Evolutionary conservation across 2,888 invertebrate species (phyloP).

Genomic region (Heliconius aoede): DNA sequence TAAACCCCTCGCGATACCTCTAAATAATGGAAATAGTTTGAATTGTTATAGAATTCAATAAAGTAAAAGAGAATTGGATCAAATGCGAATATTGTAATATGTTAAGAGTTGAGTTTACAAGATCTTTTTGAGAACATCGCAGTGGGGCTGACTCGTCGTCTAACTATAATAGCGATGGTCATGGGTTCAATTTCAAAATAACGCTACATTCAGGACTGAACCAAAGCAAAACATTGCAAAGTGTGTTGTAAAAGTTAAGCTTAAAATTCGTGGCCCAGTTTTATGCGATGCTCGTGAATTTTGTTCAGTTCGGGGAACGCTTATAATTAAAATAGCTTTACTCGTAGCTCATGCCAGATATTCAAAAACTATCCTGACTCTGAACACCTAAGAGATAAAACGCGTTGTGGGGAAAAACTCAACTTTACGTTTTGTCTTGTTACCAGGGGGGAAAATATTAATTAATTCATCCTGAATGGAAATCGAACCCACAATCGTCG

Average conservation of each 20-base stretch:
- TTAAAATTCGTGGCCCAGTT: no score
- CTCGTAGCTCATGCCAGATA: background rate
- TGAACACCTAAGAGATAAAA: no score
- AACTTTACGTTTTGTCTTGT: background rate
- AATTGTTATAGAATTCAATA: constrained; percentile 47
- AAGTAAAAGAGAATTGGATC: constrained; percentile 39
- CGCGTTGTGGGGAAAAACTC: background rate
- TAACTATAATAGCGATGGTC: background rate
- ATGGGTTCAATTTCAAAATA: background rate
- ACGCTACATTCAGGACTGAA: constrained; percentile 18
- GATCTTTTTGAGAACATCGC: background rate
- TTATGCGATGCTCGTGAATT: background rate
- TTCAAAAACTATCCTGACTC: no score
- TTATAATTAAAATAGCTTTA: background rate
- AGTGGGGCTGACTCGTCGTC: background rate
- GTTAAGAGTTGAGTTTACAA: background rate
- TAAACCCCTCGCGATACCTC: constrained; percentile 51
- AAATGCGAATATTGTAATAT: constrained; percentile 18
- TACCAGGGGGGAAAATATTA: background rate
- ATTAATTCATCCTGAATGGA: background rate
- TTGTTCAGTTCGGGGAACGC: background rate
- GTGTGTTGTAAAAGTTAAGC: background rate
- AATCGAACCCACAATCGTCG: no score
- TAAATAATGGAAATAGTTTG: constrained; percentile 51
- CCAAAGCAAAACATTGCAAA: constrained; percentile 18